These are phyloP conservation scores for Cygnus olor DNA, from an alignment of 2,797 vertebrate species.

Conservation along the genomic window DNA sequence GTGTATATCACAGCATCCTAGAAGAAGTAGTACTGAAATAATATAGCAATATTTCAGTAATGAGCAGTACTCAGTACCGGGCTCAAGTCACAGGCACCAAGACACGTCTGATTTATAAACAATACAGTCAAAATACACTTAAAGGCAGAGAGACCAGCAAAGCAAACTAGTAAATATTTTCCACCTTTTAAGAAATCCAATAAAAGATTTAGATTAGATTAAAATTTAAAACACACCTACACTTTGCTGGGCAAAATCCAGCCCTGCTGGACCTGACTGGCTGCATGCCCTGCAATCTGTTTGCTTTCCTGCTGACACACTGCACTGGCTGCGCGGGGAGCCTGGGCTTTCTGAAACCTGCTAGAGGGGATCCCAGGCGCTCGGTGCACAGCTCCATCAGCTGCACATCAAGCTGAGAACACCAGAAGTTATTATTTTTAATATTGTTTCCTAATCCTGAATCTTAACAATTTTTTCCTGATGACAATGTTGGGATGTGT, in stretches of 20 bases:
- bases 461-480: background rate
- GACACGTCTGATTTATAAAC: accelerated
- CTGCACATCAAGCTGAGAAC: background rate
- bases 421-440: background rate
- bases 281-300: background rate
- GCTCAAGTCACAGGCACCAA: background rate
- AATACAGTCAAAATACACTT: accelerated
- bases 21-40: background rate
- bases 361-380: background rate
- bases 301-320: background rate
- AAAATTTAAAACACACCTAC: background rate
- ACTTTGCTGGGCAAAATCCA: background rate
- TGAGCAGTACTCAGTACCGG: background rate
- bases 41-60: background rate
- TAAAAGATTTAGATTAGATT: background rate
- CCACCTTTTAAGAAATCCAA: background rate
- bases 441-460: background rate
- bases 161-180: background rate
- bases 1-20: background rate
- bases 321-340: background rate
- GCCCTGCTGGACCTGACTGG: background rate
- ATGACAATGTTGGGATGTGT: background rate
- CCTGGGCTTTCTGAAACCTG: background rate
- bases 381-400: background rate
- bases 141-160: background rate